Evolutionary conservation across 2,888 invertebrate species (phyloP).

Genomic region (Eumerus sabulonum): DNA sequence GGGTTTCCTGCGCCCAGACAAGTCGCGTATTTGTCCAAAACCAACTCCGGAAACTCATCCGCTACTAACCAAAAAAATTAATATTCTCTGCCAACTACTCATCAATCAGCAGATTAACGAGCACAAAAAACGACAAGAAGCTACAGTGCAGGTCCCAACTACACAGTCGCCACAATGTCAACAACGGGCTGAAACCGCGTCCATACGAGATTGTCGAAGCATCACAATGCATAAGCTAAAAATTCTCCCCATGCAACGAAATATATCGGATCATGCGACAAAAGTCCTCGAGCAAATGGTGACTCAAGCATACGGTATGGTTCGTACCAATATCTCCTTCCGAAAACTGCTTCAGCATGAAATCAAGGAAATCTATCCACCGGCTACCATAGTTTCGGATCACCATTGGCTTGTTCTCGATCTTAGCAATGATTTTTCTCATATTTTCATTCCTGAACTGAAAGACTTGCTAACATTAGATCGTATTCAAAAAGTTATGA

Average conservation of each 20-base stretch:
- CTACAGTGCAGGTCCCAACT: neutral
- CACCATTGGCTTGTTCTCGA: slow-evolving; percentile 78
- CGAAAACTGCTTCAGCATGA: slow-evolving; percentile 73
- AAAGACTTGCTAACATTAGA: slow-evolving; percentile 76
- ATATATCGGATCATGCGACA: slow-evolving; percentile 43
- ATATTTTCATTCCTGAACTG: slow-evolving; percentile 77
- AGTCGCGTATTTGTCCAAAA: slow-evolving; percentile 74
- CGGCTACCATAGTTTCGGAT: slow-evolving; percentile 71
- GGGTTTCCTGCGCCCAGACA: slow-evolving; percentile 74
- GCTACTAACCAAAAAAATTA: slow-evolving; percentile 76
- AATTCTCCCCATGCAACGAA: slow-evolving; percentile 43
- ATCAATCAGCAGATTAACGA: slow-evolving; percentile 76
- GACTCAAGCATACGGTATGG: slow-evolving; percentile 65
- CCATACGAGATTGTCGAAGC: slow-evolving; percentile 2
- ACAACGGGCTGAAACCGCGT: slow-evolving; percentile 1
- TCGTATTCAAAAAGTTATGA: slow-evolving; percentile 75
- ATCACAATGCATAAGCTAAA: slow-evolving; percentile 27
- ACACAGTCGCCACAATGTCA: neutral
- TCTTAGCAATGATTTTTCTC: slow-evolving; percentile 77
- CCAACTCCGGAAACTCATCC: slow-evolving; percentile 78
- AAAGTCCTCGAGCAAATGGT: slow-evolving; percentile 58
- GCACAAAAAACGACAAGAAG: slow-evolving; percentile 47
- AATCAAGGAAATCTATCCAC: slow-evolving; percentile 73
- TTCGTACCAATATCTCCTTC: slow-evolving; percentile 74
- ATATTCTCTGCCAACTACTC: slow-evolving; percentile 75